A percentile compares a stretch with the other conserved stretches of the same genome.
These are phyloP conservation scores for Actias luna DNA, from an alignment of 2,888 invertebrate genomes.

Conservation along the genomic window DNA sequence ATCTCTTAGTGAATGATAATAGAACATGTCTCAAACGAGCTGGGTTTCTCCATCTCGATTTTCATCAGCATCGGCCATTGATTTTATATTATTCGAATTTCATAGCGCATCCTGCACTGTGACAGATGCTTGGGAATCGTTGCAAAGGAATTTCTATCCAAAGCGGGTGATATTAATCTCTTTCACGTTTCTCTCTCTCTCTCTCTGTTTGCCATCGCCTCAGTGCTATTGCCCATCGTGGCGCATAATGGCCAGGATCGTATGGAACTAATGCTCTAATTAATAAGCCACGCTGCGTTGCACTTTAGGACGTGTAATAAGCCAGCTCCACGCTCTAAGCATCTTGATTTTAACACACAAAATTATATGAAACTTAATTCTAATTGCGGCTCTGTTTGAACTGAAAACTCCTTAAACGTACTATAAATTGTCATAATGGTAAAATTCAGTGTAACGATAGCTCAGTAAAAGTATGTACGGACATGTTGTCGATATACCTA, in stretches of 20 bases:
- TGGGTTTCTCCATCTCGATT: too few species aligned
- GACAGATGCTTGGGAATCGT: constrained; percentile 39
- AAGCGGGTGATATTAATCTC: constrained; percentile 69
- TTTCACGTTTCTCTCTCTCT: constrained; percentile 61
- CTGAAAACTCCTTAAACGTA: too few species aligned
- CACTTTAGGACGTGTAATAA: constrained; percentile 1
- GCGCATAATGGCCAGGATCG: constrained; percentile 54
- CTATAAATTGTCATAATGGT: too few species aligned
- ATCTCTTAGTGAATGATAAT: too few species aligned
- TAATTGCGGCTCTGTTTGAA: background rate
- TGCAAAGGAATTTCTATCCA: constrained; percentile 65
- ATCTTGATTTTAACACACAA: background rate
- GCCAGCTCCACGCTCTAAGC: background rate
- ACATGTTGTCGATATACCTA: too few species aligned
- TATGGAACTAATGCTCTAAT: constrained; percentile 60
- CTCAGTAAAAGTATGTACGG: too few species aligned
- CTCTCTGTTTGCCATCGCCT: constrained; percentile 32
- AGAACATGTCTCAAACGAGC: too few species aligned
- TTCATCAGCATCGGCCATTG: too few species aligned
- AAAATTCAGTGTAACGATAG: too few species aligned
- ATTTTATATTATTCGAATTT: constrained; percentile 11
- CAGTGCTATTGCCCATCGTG: constrained; percentile 55
- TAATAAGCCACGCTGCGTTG: constrained; percentile 37
- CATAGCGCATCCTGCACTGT: constrained; percentile 30
- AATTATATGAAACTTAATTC: background rate